phyloP scores from a whole-genome alignment of 2,888 invertebrate species.

The Hanleya hanleyi region DNA sequence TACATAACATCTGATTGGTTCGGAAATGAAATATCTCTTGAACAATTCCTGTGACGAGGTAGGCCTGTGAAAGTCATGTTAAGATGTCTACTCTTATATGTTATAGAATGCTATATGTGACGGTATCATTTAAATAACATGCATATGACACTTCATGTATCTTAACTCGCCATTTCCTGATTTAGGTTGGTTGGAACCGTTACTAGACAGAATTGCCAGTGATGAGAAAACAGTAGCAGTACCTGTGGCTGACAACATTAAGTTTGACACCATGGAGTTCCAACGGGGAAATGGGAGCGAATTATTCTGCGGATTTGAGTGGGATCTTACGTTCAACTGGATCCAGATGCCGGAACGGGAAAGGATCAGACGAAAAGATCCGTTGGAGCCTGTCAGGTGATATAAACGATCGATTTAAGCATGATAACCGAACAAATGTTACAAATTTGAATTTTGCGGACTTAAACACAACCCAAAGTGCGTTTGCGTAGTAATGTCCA shows the following conservation, averaged over 20 bases:
- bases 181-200: slow-evolving; percentile 43
- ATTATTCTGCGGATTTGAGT: slow-evolving; percentile 76
- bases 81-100: too few relatives aligned
- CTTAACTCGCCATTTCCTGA: slow-evolving; percentile 15
- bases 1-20: too few relatives aligned
- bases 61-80: too few relatives aligned
- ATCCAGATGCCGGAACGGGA: slow-evolving; percentile 17
- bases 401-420: too few relatives aligned
- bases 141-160: background rate
- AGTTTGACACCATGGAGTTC: slow-evolving; percentile 28
- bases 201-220: slow-evolving; percentile 31
- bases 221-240: slow-evolving; percentile 34
- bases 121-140: background rate
- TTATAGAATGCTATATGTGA: too few relatives aligned
- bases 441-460: too few relatives aligned
- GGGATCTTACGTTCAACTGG: slow-evolving; percentile 83
- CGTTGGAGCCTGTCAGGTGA: slow-evolving; percentile 23
- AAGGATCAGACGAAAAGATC: slow-evolving; percentile 3
- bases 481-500: too few relatives aligned
- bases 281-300: background rate
- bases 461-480: too few relatives aligned
- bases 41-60: too few relatives aligned
- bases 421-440: too few relatives aligned
- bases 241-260: slow-evolving; percentile 33
- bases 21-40: too few relatives aligned